A percentile compares a stretch with the other conserved stretches of the same genome.
phyloP scores from a whole-genome alignment of 2,797 vertebrate genomes.

The Rhinatrema bivittatum region DNA sequence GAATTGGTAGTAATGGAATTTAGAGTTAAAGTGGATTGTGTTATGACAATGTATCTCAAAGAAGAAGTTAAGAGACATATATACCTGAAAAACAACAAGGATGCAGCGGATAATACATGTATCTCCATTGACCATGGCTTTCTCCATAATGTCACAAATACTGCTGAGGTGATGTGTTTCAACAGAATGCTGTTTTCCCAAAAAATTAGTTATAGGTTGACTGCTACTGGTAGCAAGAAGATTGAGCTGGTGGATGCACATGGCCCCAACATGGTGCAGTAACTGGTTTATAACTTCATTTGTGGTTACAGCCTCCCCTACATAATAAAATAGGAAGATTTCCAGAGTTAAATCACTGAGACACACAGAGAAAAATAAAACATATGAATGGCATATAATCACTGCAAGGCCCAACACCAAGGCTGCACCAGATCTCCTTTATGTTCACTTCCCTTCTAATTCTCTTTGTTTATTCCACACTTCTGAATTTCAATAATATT shows the following conservation, averaged over 20 bases:
- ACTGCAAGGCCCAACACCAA: no score
- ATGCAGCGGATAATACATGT: constrained; percentile 94
- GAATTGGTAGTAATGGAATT: no score
- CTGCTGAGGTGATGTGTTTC: constrained; percentile 92
- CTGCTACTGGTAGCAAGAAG: constrained; percentile 79
- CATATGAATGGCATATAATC: no score
- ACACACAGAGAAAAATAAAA: no score
- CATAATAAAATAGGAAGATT: constrained; percentile 17
- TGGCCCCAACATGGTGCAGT: constrained; percentile 94
- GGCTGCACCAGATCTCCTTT: no score
- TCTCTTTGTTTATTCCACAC: no score
- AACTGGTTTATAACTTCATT: constrained; percentile 93
- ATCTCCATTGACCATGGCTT: constrained; percentile 94
- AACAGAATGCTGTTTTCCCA: constrained; percentile 93
- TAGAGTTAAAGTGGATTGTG: no score
- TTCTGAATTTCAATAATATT: no score
- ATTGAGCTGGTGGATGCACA: constrained; percentile 98
- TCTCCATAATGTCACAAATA: constrained; percentile 98
- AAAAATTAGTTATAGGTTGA: constrained; percentile 75
- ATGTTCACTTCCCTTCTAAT: no score
- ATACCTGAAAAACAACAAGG: constrained; percentile 94
- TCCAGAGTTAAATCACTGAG: no score
- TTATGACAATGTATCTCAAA: no score
- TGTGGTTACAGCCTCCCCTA: constrained; percentile 85
- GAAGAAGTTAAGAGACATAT: no score